Base-by-base conservation (phyloP, 2,797 vertebrate species). In the Triplophysa yarkandensis region DNA sequence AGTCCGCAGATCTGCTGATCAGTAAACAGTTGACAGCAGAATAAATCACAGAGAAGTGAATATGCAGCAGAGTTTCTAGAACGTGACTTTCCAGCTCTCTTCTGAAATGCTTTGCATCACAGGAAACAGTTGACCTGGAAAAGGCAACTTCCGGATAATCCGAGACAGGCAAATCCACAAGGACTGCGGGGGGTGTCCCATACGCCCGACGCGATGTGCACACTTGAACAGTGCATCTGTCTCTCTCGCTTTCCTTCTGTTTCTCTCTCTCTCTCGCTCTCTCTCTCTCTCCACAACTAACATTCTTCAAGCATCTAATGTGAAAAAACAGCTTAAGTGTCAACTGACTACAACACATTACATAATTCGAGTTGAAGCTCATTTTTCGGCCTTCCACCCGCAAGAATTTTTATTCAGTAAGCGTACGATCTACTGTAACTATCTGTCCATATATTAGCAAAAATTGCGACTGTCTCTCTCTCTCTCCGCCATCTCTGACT, bases 371-470 rank as follows among this genome's bases (percentile, higher is more conserved):
- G 8, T 7, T 21, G 2, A 16, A 16, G 17, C 25, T 16, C 25
- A 55, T 13, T 28, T 17, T 34, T 13, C 10, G 48, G 36, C 16
- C 48, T 61, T 50, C 30, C 16, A 4, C 39, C 44, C 52, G 25
- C 11, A 4, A 48, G 16, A 23, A 8, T 23, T n/a, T 70, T 14
- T 10, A 50, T 61, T 61, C 34, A 17, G 23, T 25, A 43, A 9
- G 5, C 21, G 14, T 70, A 17, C 28, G 17, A 10, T 4, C n/a
- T 3, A 46, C 25, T 69, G 17, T 27, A 71, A 50, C 16, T 28
- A 55, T 64, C 62, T 57, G 13, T 28, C 23, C 17, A 27, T 36
- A 74, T 28, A 48, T 74, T 58, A 58, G 9, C 48, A 55, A 30
- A 64, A 32, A 34, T 7, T 46, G 39, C 21, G 36, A 27, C 28